A percentile compares a stretch with the other conserved stretches of the same genome.
phyloP scores from a whole-genome alignment of 2,888 invertebrate species.

The Phymatocera aterrima region DNA sequence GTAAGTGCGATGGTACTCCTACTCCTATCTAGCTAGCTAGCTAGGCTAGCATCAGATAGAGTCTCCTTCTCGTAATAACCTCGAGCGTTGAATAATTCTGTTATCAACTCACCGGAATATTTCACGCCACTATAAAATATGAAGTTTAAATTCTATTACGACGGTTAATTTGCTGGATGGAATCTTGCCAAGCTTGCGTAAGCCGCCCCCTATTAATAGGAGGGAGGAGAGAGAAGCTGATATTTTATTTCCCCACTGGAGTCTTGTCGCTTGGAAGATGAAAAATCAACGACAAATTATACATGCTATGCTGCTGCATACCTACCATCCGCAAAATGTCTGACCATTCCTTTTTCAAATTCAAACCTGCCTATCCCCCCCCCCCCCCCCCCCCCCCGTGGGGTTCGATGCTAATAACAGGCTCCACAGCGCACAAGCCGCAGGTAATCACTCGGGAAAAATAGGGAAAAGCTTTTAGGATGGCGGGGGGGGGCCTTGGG shows the following conservation, averaged over 20 bases:
- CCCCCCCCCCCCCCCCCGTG: too few relatives aligned
- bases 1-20: not conserved
- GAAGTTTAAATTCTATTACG: slow-evolving; percentile 44
- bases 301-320: not conserved
- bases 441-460: too few relatives aligned
- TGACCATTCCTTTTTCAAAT: too few relatives aligned
- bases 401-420: too few relatives aligned
- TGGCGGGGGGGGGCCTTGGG: too few relatives aligned
- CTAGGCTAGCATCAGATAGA: not conserved
- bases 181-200: slow-evolving; percentile 45
- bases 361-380: too few relatives aligned
- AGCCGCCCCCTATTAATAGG: slow-evolving; percentile 42
- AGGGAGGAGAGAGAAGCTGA: slow-evolving; percentile 40
- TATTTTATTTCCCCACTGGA: not conserved
- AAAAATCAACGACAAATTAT: not conserved
- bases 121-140: slow-evolving; percentile 46
- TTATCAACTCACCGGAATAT: slow-evolving; percentile 44
- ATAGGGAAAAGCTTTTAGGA: too few relatives aligned
- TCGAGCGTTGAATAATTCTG: slow-evolving; percentile 43
- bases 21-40: not conserved
- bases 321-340: too few relatives aligned
- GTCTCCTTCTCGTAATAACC: slow-evolving; percentile 28
- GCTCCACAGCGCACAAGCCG: too few relatives aligned
- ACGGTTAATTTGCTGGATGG: slow-evolving; percentile 45
- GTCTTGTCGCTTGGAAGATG: not conserved